Percentiles rank a stretch among this genome's conserved stretches.
Conservation (phyloP, 1,140 invertebrate genomes). For the Diplogasteroides magnus region DNA sequence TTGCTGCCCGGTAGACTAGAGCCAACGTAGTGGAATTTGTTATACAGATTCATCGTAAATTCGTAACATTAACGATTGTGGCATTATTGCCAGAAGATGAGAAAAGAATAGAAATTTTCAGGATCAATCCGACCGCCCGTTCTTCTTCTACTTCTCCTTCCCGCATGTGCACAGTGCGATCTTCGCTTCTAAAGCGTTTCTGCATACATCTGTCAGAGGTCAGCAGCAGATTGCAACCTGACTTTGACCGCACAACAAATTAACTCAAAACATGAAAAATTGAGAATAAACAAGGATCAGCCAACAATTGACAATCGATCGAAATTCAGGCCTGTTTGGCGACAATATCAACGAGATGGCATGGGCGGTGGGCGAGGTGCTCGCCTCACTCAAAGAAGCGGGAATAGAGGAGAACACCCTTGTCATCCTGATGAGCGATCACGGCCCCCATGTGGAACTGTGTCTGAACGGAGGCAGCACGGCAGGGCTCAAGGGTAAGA, state of each 20-base stretch:
- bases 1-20: not conserved
- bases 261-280: no score
- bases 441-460: constrained; percentile 53
- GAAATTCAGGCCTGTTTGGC: constrained; percentile 38
- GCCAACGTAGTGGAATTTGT: not conserved
- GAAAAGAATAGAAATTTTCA: no score
- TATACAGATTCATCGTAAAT: not conserved
- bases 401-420: constrained; percentile 39
- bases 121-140: constrained; percentile 38
- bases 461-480: constrained; percentile 53
- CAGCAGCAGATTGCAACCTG: constrained; percentile 1
- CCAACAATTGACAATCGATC: not conserved
- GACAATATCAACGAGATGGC: constrained; percentile 54
- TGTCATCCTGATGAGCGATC: constrained; percentile 54
- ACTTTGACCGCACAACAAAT: no score
- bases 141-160: constrained; percentile 56
- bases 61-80: no score
- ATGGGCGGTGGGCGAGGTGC: constrained; percentile 53
- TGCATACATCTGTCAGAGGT: constrained; percentile 41
- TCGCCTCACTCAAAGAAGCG: constrained; percentile 34
- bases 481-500: constrained; percentile 46
- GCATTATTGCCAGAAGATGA: no score
- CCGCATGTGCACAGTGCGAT: constrained; percentile 53
- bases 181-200: constrained; percentile 46
- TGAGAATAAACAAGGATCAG: not conserved